Conservation (phyloP, 2,888 invertebrate species). For the Germaria angustata region DNA sequence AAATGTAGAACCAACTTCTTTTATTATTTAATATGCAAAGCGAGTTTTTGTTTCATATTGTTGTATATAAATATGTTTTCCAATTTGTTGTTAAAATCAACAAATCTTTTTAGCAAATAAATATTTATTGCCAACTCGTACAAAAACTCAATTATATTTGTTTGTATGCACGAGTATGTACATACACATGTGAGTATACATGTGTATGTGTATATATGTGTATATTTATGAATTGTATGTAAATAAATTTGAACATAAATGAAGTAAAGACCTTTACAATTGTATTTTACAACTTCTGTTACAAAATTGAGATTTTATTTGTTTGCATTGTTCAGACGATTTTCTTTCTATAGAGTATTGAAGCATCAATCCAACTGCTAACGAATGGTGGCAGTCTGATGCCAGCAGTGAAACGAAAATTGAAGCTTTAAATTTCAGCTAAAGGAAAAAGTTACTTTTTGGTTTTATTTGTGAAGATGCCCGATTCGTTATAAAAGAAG, state of each 20-base stretch:
- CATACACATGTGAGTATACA: background rate
- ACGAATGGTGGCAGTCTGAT: background rate
- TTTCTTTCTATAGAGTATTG: background rate
- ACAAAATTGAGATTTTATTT: constrained; percentile 33
- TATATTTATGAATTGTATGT: constrained; percentile 14
- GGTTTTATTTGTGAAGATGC: constrained; percentile 39
- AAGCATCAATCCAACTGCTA: background rate
- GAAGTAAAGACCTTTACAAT: constrained; percentile 50
- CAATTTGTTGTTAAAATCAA: constrained; percentile 33
- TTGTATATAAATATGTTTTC: too few relatives aligned
- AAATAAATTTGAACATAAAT: constrained; percentile 27
- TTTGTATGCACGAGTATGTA: background rate
- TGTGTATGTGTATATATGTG: background rate
- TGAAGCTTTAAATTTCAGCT: constrained; percentile 59
- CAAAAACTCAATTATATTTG: background rate
- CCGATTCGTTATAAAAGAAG: background rate
- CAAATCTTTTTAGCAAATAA: constrained; percentile 54
- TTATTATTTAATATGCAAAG: constrained; percentile 55
- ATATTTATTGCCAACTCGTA: constrained; percentile 38
- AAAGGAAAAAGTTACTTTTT: constrained; percentile 63
- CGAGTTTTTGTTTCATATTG: constrained; percentile 35
- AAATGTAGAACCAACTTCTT: constrained; percentile 12
- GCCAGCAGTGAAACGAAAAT: constrained; percentile 19
- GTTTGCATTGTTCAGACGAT: constrained; percentile 10
- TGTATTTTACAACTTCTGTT: constrained; percentile 59